phyloP scores from a whole-genome alignment of 2,797 vertebrate genomes.

The Urocyon cinereoargenteus region DNA sequence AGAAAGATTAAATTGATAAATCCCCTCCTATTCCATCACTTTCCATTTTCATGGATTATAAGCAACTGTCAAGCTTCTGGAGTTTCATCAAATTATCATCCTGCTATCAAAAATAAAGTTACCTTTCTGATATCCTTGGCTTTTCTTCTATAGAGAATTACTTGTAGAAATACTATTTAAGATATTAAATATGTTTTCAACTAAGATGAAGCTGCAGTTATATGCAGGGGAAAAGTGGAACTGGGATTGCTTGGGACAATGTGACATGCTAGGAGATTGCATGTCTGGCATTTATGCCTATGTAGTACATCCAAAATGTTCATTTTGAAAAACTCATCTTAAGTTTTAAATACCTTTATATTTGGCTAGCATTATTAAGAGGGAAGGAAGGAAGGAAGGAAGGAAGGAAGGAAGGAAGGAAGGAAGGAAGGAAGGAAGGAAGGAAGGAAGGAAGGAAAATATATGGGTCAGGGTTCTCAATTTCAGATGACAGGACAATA shows the following conservation, averaged over 20 bases:
- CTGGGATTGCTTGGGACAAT: not conserved
- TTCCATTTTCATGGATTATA: conserved; percentile 60
- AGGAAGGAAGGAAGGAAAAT: not conserved
- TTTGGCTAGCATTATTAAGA: not conserved
- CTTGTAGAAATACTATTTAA: conserved; percentile 7
- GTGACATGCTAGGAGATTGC: not conserved
- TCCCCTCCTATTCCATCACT: conserved; percentile 32
- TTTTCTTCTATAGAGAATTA: conserved; percentile 52
- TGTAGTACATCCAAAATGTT: not conserved
- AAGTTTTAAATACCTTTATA: not conserved
- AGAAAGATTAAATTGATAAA: conserved; percentile 63
- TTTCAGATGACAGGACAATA: not conserved
- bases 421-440: too few species aligned
- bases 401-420: not conserved
- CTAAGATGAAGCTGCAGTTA: not conserved
- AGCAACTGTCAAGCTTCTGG: conserved; percentile 56
- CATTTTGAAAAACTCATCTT: conserved; percentile 1
- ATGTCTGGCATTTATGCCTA: not conserved
- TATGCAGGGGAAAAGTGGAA: not conserved
- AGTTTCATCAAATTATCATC: conserved; percentile 67
- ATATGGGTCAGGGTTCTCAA: not conserved
- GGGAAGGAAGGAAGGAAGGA: not conserved
- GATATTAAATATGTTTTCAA: conserved; percentile 25
- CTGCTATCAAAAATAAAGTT: conserved; percentile 66
- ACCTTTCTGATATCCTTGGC: conserved; percentile 34